Evolutionary conservation across 2,888 invertebrate species (phyloP), one percentile per base, ranked within the genome.

Genomic region (Slavum lentiscoides): DNA sequence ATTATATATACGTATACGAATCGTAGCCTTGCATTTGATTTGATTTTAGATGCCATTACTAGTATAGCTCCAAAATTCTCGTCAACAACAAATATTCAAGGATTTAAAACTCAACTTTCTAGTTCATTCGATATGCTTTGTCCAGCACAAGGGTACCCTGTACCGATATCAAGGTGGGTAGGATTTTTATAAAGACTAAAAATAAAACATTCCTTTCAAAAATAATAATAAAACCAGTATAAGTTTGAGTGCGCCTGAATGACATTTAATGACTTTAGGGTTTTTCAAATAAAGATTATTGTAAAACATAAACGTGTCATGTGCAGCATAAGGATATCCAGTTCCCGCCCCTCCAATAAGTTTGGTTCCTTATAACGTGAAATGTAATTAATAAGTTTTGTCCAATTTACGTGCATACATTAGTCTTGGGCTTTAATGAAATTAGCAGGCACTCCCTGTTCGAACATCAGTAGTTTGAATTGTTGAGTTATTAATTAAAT

Each of bases 281-380:
- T 90, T 88, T 86, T 90, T 89, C 87, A 88, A 89, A 85, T 88
- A 89, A 30, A 69, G 84, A 85, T 86, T 82, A 85, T 86, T 85
- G 85, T 86, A 83, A 88, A 88, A 85, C 81, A 83, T 84, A 61
- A 83, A 83, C 30, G 82, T 85, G 61, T 82, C 84, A 85, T 93
- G 92, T 86, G 91, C 91, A 74, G 92, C 92, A 83, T 92, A 93
- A 88, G 92, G 90, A 84, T 92, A 89, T 86, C 90, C 90, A 82
- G 87, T 89, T 70, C 90, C 90, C 7, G 85, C 85, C 73, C 90
- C 7, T 85, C 85, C 73, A 89, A 88, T 87, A 89, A 89, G 90
- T 90, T 88, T 86, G 88, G 69, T 67, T 75, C 17, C 72, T 39
- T 21, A n/a, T 70, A 55, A 59, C 80, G 49, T 83, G 67, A 83